Evolutionary conservation across 2,113 vertebrate genomes (phyloP).

Genomic region (Dolichotis patagonum): DNA sequence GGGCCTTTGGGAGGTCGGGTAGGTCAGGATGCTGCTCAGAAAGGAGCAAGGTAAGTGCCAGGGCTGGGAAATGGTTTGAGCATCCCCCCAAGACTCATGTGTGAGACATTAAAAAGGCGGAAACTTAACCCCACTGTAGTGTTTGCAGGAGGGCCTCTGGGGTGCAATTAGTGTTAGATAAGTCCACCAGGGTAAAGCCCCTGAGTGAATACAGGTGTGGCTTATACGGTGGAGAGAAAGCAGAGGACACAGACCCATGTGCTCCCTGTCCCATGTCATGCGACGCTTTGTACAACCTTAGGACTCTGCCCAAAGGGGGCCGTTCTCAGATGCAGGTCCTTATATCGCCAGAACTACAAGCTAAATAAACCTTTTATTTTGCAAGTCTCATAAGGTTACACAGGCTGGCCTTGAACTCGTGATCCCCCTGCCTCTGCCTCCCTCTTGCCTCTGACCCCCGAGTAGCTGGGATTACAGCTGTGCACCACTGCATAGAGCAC

Average conservation of each 20-base stretch:
- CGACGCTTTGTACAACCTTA: neutral
- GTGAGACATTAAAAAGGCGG: neutral
- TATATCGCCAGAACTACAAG: neutral
- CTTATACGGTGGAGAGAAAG: neutral
- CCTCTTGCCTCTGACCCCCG: neutral
- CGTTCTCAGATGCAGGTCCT: neutral
- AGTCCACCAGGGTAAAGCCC: neutral
- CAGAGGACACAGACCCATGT: neutral
- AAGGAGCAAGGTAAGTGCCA: neutral
- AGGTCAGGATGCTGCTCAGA: neutral
- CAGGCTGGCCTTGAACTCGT: neutral
- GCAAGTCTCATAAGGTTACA: neutral
- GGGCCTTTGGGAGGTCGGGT: neutral
- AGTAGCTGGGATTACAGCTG: neutral
- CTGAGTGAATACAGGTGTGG: neutral
- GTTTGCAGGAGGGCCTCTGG: neutral
- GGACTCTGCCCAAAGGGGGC: neutral
- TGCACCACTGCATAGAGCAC: neutral
- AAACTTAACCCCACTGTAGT: neutral
- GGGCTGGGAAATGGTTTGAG: neutral
- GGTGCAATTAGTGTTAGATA: neutral
- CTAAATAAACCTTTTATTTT: neutral
- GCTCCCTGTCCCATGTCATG: neutral
- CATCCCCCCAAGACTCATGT: neutral
- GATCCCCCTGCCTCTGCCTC: neutral